Evolutionary conservation across 2,888 invertebrate species (phyloP).

Genomic region (Acanthacorydalis orientalis): DNA sequence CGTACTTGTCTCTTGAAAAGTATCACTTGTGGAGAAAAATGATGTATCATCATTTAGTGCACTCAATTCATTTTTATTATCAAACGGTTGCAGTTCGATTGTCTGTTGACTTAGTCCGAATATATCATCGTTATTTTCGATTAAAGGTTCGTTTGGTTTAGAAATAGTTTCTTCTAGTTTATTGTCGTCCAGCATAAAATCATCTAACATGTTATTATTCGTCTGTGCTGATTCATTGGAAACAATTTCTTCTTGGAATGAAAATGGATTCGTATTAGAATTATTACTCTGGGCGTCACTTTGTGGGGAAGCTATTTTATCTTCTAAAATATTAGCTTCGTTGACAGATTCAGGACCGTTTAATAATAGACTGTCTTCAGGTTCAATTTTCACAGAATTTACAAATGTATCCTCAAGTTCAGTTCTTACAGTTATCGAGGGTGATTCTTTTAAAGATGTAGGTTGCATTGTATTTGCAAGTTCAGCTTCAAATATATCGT

Average conservation of each 20-base stretch:
- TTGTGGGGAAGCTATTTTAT: constrained; percentile 1
- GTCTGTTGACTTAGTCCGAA: not conserved
- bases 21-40: not conserved
- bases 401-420: not conserved
- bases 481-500: too few species aligned
- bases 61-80: not conserved
- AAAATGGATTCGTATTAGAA: constrained; percentile 5
- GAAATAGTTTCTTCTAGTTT: not conserved
- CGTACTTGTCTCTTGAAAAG: not conserved
- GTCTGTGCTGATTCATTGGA: not conserved
- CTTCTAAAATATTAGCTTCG: constrained; percentile 3
- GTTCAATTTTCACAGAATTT: not conserved
- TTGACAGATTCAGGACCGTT: not conserved
- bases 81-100: not conserved
- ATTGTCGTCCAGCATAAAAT: not conserved
- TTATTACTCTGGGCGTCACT: not conserved
- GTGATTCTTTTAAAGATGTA: too few species aligned
- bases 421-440: not conserved
- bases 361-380: not conserved
- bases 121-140: not conserved
- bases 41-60: too few species aligned
- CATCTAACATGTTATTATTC: not conserved
- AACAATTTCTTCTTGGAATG: constrained; percentile 2
- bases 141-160: not conserved
- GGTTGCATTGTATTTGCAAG: too few species aligned